Evolutionary conservation across 2,888 invertebrate genomes (phyloP), one percentile per base, ranked within the genome.

Genomic region (Ectropis crepuscularia): DNA sequence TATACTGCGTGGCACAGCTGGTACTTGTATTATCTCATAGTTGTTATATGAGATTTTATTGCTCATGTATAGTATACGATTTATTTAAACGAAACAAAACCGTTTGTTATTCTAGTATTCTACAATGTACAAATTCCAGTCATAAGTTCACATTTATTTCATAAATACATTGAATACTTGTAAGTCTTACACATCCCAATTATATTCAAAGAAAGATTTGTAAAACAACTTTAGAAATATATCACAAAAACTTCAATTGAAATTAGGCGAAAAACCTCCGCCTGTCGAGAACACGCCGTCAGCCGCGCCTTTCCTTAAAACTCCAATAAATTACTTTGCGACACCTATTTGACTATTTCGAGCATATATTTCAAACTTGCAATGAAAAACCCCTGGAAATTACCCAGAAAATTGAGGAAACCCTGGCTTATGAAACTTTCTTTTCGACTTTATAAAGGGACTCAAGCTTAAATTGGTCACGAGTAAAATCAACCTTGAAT

Each of bases 281-380:
- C 47, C 46, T 68, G 70, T 70, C 70, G 67, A 72, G 65, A 50
- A 61, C 68, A 74, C 62, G 46, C 71, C 65, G 69, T 61, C 68
- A 67, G 68, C 71, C 66, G 61, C 67, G 66, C 70, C 71, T 70
- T 61, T 68, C 69, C 69, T 72, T 70, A 73, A 77, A 80, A 79
- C 78, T 75, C 71, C 67, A 78, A 81, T 86, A 85, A 85, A 85
- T 86, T 84, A 77, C 74, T 74, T 70, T 69, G 72, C 72, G 75
- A 72, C 73, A 74, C 75, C 78, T 73, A 78, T 78, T 80, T 77
- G 75, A 79, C 82, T 82, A 81, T 82, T 82, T 81, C 80, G 78
- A 76, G 78, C 81, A 80, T 82, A 85, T 79, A 83, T 85, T 87
- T 82, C 78, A 74, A 80, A 80, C 79, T 81, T 81, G 85, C 85